Evolutionary conservation across 2,113 vertebrate genomes (phyloP).

Genomic region (Riparia riparia): DNA sequence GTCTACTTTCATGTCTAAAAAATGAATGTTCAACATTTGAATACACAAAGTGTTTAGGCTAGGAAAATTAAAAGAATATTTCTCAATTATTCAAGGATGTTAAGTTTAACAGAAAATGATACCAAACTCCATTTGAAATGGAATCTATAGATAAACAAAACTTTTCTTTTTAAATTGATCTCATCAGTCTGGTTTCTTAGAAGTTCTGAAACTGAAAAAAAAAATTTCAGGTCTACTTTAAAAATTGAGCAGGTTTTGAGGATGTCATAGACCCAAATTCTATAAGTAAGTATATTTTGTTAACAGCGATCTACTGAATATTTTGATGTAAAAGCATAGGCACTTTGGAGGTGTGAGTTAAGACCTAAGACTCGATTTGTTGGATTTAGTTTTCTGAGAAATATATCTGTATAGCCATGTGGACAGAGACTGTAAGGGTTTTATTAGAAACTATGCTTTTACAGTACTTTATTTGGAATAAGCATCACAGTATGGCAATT

Average conservation of each 20-base stretch:
- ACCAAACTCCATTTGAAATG: neutral
- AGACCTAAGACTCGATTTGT: neutral
- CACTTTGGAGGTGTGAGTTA: neutral
- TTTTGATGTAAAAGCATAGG: neutral
- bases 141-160: neutral
- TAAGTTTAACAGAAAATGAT: neutral
- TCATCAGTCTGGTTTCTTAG: neutral
- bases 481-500: neutral
- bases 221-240: neutral
- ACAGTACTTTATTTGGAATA: neutral
- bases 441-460: neutral
- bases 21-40: neutral
- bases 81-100: neutral
- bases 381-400: neutral
- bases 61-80: neutral
- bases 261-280: accelerated
- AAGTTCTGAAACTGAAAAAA: neutral
- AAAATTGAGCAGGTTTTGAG: neutral
- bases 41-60: neutral
- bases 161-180: neutral
- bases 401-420: accelerated
- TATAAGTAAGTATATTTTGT: neutral
- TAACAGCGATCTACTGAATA: neutral
- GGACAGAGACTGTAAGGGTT: neutral
- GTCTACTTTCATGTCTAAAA: neutral